These are phyloP conservation scores for Halcyon malimbica DNA, from an alignment of 2,113 vertebrate genomes.

Conservation along the genomic window DNA sequence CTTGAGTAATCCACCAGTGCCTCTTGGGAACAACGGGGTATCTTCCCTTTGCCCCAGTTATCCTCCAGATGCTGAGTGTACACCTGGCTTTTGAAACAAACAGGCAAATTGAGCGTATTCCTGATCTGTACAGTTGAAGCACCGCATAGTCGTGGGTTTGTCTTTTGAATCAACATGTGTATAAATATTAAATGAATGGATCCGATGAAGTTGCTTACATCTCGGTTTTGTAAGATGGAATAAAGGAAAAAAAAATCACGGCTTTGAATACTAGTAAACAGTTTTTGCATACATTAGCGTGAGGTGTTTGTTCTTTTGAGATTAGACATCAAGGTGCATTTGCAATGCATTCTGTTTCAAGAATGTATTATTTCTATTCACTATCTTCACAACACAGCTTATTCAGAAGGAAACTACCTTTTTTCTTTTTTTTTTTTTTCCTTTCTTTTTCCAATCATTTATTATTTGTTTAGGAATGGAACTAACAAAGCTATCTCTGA, in stretches of 20 bases:
- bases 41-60: background rate
- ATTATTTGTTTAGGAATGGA: background rate
- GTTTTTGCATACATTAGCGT: background rate
- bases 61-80: background rate
- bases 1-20: background rate
- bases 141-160: background rate
- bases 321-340: constrained; percentile 22
- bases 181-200: constrained; percentile 30
- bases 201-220: background rate
- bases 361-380: background rate
- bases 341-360: background rate
- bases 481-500: background rate
- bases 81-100: background rate
- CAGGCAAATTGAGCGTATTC: background rate
- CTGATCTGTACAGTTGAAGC: background rate
- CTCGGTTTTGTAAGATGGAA: constrained; percentile 1
- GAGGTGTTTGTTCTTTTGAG: background rate
- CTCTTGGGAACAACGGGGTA: background rate
- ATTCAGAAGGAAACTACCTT: background rate
- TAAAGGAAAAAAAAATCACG: background rate
- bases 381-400: background rate
- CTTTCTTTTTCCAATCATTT: background rate
- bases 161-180: background rate
- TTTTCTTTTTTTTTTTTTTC: no score
- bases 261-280: constrained; percentile 36